Base-by-base conservation (phyloP, 2,113 vertebrate species). In the Pedionomus torquatus region DNA sequence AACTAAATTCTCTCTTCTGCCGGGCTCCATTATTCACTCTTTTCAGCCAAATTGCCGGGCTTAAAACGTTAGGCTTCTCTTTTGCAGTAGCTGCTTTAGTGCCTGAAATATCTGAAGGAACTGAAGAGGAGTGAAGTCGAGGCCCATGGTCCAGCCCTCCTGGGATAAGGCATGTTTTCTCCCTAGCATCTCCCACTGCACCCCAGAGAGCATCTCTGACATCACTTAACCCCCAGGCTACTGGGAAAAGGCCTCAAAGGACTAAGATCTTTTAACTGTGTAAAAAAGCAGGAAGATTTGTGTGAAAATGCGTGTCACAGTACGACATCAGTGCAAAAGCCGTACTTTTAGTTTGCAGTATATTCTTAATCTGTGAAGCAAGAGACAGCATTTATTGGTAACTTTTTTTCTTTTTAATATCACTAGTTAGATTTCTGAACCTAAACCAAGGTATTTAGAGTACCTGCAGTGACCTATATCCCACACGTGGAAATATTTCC, bases 181-280 rank as follows among this genome's bases (percentile, higher is more conserved):
- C 15, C 9, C 20, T 11, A 11, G 25, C 31, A 21, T 6, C 43
- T 31, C 6, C 35, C 41, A n/a, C 58, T 11, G 25, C 35, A 60
- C 33, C 15, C 17, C 10, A 6, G 68, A 48, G 60, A 65, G 11
- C 25, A 17, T 11, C 58, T 35, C 43, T 26, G 68, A 51, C 30
- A 63, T 1, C 0, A 1, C n/a, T 18, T 28, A n/a, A 55, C 7
- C 30, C n/a, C 58, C 49, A 35, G 30, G 8, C 7, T 7, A 58
- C 1, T 8, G 31, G 43, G 6, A 55, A 72, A 49, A n/a, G 65
- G 9, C 0, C 0, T 5, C 41, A 11, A 41, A 46, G 48, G n/a
- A 30, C 49, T 20, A 12, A 30, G 17, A 15, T 13, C 25, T 26
- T 49, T 51, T 26, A 18, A 23, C 17, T 8, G 19, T 25, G 60